Percentiles rank a stretch among this genome's conserved stretches.
phyloP scores from a whole-genome alignment of 2,888 invertebrate species.

The Nephrocerus scutellatus region DNA sequence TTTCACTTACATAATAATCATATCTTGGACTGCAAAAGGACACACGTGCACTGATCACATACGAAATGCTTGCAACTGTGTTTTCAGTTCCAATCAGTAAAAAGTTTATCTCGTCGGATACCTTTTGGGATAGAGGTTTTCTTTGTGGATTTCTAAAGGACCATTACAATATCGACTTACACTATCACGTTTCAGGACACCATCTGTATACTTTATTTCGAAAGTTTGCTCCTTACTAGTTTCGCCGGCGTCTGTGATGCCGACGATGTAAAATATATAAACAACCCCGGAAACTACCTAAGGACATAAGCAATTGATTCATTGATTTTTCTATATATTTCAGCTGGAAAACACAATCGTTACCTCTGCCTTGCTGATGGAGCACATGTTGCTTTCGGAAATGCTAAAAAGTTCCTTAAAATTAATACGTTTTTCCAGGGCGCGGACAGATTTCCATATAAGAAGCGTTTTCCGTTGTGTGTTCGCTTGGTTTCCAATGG shows the following conservation, averaged over 20 bases:
- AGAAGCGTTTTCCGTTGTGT: conserved; percentile 18
- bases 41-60: conserved; percentile 14
- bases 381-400: conserved; percentile 20
- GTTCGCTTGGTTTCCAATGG: conserved; percentile 7
- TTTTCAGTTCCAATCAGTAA: conserved; percentile 18
- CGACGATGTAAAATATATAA: conserved; percentile 21
- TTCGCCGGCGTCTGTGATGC: conserved; percentile 20
- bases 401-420: conserved; percentile 18
- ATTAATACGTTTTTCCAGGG: conserved; percentile 20
- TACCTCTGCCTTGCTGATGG: conserved; percentile 20
- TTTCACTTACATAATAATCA: conserved; percentile 17
- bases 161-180: conserved; percentile 12
- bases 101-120: conserved; percentile 16
- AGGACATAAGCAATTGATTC: conserved; percentile 13
- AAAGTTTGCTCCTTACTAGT: conserved; percentile 19
- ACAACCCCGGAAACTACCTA: conserved; percentile 20
- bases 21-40: conserved; percentile 19
- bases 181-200: conserved; percentile 20
- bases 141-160: neutral
- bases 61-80: conserved; percentile 19
- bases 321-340: conserved; percentile 14
- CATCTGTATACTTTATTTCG: conserved; percentile 20
- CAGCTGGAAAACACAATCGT: conserved; percentile 5
- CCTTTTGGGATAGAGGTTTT: neutral
- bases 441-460: conserved; percentile 21